These are phyloP conservation scores for Nowickia ferox DNA, from an alignment of 2,888 invertebrate genomes.

Conservation along the genomic window DNA sequence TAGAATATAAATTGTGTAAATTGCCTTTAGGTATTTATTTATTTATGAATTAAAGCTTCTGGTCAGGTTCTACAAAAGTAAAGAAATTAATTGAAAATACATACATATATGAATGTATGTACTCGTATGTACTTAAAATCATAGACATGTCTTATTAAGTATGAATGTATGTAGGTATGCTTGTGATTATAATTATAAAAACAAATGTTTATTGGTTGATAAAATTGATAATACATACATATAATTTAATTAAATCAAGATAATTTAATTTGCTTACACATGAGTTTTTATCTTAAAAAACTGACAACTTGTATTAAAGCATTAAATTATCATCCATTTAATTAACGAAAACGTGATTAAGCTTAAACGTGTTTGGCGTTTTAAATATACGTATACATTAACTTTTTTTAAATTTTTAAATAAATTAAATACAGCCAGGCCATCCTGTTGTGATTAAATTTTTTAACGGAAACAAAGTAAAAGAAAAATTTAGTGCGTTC, in stretches of 20 bases:
- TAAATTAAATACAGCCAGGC: background rate
- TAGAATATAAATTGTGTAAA: too few species aligned
- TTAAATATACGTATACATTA: slow-evolving; percentile 58
- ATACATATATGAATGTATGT: too few species aligned
- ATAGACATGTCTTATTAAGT: slow-evolving; percentile 16
- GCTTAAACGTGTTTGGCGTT: slow-evolving; percentile 77
- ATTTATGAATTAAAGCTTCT: slow-evolving; percentile 22
- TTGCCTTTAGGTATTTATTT: slow-evolving; percentile 6
- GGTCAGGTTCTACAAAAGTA: slow-evolving; percentile 42
- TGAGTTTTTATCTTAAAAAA: background rate
- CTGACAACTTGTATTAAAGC: background rate
- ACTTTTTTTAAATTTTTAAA: slow-evolving; percentile 5
- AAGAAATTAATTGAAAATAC: slow-evolving; percentile 18
- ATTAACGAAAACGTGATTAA: slow-evolving; percentile 75
- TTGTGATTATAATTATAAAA: slow-evolving; percentile 37
- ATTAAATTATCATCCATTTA: slow-evolving; percentile 29
- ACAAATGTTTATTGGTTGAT: background rate
- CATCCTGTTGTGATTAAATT: background rate
- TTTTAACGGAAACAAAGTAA: background rate
- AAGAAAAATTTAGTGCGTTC: too few species aligned
- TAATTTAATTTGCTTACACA: background rate
- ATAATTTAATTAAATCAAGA: slow-evolving; percentile 21
- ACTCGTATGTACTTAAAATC: slow-evolving; percentile 26
- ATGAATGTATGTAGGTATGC: too few species aligned
- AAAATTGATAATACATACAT: background rate